These are phyloP conservation scores for Hypothenemus hampei DNA, from an alignment of 1,140 invertebrate species.

Conservation along the genomic window DNA sequence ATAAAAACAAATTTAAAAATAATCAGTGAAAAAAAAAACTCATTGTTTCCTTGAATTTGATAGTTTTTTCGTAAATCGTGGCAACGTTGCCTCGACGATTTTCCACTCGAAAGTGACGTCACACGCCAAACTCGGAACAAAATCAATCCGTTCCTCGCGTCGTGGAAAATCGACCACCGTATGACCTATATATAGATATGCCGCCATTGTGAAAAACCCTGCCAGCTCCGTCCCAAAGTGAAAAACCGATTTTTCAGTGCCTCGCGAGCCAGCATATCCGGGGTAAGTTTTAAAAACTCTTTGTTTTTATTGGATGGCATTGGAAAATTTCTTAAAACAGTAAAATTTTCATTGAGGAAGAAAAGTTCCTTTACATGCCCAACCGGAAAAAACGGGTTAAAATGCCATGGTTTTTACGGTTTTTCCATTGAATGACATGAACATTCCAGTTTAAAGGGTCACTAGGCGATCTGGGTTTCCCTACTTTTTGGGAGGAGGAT, in stretches of 20 bases:
- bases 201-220: conserved; percentile 27
- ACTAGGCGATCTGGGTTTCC: too few relatives aligned
- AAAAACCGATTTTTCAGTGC: conserved; percentile 15
- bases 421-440: too few relatives aligned
- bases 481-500: too few relatives aligned
- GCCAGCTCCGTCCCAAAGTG: conserved; percentile 16
- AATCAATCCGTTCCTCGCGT: conserved; percentile 24
- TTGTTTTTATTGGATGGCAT: neutral
- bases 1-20: too few relatives aligned
- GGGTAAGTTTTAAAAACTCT: conserved; percentile 1
- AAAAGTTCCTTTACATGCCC: too few relatives aligned
- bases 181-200: conserved; percentile 31
- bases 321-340: too few relatives aligned
- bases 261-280: neutral
- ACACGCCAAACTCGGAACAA: conserved; percentile 16
- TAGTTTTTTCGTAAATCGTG: neutral
- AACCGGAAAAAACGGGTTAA: too few relatives aligned
- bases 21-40: too few relatives aligned
- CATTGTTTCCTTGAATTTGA: too few relatives aligned
- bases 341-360: too few relatives aligned
- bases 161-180: conserved; percentile 23
- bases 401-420: too few relatives aligned
- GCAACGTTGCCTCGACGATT: conserved; percentile 9
- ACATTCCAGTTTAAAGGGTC: too few relatives aligned
- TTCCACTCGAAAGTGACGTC: conserved; percentile 18